A percentile compares a stretch with the other conserved stretches of the same genome.
Evolutionary conservation across 2,113 vertebrate species (phyloP).

Genomic region (Chroicocephalus ridibundus): DNA sequence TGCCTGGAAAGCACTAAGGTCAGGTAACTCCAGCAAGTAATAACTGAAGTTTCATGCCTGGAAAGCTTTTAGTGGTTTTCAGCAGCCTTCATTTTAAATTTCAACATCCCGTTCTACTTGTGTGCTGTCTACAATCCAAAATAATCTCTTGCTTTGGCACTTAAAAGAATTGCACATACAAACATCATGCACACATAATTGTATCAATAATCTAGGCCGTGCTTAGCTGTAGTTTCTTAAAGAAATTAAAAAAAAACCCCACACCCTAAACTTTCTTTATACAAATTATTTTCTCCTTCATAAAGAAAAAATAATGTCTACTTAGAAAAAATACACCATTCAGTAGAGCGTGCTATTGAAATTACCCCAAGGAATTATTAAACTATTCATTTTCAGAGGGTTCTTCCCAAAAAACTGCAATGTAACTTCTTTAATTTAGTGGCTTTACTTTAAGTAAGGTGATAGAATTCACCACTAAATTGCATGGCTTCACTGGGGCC

Average conservation of each 20-base stretch:
- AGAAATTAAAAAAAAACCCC: accelerated
- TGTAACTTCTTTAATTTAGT: neutral
- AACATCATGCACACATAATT: neutral
- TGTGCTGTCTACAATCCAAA: neutral
- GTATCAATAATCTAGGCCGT: neutral
- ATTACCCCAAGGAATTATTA: neutral
- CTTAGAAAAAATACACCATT: neutral
- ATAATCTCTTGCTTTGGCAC: neutral
- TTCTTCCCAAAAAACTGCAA: neutral
- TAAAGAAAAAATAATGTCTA: neutral
- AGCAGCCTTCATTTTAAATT: neutral
- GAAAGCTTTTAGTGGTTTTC: neutral
- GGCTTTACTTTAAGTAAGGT: neutral
- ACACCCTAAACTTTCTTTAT: neutral
- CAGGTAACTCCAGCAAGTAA: neutral
- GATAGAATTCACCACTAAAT: neutral
- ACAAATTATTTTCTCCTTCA: neutral
- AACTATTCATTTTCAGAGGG: neutral
- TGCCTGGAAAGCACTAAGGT: neutral
- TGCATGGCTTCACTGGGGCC: neutral
- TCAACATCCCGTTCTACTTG: neutral
- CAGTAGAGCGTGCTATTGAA: neutral
- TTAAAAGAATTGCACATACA: neutral
- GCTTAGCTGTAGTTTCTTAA: neutral
- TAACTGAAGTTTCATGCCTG: neutral